phyloP scores from a whole-genome alignment of 2,888 invertebrate genomes.

The Pyrrhosoma nymphula region DNA sequence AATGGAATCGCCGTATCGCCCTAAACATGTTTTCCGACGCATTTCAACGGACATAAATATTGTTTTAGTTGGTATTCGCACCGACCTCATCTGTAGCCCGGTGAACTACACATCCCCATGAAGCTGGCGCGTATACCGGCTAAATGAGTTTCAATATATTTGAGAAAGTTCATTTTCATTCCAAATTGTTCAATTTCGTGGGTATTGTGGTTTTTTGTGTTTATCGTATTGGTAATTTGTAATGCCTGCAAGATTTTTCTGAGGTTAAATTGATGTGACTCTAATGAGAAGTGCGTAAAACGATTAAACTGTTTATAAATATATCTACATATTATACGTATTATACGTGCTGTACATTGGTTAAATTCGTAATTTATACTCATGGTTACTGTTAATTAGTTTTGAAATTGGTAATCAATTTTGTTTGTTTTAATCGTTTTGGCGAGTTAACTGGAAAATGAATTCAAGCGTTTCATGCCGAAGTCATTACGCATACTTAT shows the following conservation, averaged over 20 bases:
- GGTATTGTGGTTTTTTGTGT: background rate
- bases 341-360: background rate
- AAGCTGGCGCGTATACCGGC: background rate
- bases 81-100: background rate
- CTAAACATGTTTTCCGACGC: background rate
- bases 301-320: background rate
- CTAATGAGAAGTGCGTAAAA: background rate
- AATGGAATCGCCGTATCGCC: background rate
- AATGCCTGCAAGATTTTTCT: background rate
- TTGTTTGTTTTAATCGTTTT: background rate
- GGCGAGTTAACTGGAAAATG: background rate
- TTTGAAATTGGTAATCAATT: background rate
- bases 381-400: conserved; percentile 35
- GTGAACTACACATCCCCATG: background rate
- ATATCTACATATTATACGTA: background rate
- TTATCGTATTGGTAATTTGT: background rate
- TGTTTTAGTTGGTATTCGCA: background rate
- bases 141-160: background rate
- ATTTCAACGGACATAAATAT: background rate
- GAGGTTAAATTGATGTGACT: background rate
- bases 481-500: background rate
- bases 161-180: background rate
- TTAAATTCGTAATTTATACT: background rate
- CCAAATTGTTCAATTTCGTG: background rate
- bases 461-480: background rate